phyloP scores from a whole-genome alignment of 2,888 invertebrate genomes.

The Temnothorax rugatulus region DNA sequence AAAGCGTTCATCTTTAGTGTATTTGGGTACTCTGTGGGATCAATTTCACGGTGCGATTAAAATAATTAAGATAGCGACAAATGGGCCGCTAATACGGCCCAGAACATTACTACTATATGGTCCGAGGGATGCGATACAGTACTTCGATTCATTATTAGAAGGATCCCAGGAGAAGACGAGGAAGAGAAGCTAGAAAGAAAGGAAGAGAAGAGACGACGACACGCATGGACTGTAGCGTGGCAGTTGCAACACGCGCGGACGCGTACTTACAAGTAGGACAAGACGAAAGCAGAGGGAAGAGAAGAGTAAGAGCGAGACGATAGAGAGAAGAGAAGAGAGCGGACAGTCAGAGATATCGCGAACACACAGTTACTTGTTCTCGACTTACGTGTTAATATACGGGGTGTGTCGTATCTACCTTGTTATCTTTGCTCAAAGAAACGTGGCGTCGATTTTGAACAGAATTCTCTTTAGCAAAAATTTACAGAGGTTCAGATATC shows the following conservation, averaged over 20 bases:
- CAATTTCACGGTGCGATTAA: slow-evolving; percentile 38
- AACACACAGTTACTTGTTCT: slow-evolving; percentile 77
- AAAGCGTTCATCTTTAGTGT: neutral
- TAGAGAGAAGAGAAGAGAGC: slow-evolving; percentile 43
- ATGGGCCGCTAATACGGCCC: slow-evolving; percentile 25
- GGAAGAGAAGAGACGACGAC: slow-evolving; percentile 21
- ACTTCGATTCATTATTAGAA: slow-evolving; percentile 79
- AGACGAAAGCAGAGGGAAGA: neutral
- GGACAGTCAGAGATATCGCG: slow-evolving; percentile 64
- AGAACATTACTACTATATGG: slow-evolving; percentile 11
- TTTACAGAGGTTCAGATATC: neutral
- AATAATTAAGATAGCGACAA: slow-evolving; percentile 50
- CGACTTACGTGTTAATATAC: slow-evolving; percentile 67
- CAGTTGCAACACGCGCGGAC: slow-evolving; percentile 65
- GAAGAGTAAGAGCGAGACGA: slow-evolving; percentile 1
- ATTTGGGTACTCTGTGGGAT: neutral
- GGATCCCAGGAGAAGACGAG: slow-evolving; percentile 36
- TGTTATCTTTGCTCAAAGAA: slow-evolving; percentile 7
- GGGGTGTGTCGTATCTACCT: slow-evolving; percentile 7
- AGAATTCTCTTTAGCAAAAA: neutral
- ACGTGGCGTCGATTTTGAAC: neutral
- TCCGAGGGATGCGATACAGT: slow-evolving; percentile 70
- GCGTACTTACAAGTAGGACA: slow-evolving; percentile 14
- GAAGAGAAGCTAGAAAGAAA: slow-evolving; percentile 31
- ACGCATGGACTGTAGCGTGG: slow-evolving; percentile 61